These are phyloP conservation scores for Eutolmus rufibarbis DNA, from an alignment of 2,888 invertebrate genomes.

Conservation along the genomic window DNA sequence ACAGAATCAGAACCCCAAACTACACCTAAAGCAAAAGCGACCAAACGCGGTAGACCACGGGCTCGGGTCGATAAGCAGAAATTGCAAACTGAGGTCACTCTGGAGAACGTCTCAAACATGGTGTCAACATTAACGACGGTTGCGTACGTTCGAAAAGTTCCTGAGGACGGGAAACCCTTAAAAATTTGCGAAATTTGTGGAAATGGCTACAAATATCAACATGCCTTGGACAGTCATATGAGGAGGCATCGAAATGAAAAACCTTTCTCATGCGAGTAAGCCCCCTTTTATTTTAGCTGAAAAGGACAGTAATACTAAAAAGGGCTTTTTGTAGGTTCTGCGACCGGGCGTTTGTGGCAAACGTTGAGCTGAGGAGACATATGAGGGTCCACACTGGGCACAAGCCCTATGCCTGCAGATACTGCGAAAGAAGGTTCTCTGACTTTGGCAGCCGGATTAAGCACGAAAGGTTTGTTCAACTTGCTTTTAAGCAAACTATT, in stretches of 20 bases:
- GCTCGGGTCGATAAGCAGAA: neutral
- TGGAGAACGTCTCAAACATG: conserved; percentile 8
- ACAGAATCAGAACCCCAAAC: neutral
- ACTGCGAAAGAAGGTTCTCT: conserved; percentile 60
- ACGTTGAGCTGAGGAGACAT: conserved; percentile 60
- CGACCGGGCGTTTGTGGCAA: conserved; percentile 60
- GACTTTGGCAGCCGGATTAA: conserved; percentile 63
- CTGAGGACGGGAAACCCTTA: conserved; percentile 50
- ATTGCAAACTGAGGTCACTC: conserved; percentile 7
- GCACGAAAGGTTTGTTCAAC: conserved; percentile 56
- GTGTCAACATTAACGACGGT: neutral
- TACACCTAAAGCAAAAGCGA: neutral
- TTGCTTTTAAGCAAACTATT: too few relatives aligned
- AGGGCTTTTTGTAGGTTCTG: conserved; percentile 56
- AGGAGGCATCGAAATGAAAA: conserved; percentile 59
- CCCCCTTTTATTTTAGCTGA: neutral
- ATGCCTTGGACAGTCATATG: conserved; percentile 61
- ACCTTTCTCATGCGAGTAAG: conserved; percentile 44
- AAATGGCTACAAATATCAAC: conserved; percentile 61
- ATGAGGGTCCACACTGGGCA: conserved; percentile 62
- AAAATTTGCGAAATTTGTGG: conserved; percentile 62
- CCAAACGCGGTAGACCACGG: conserved; percentile 4
- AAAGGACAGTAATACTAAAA: neutral
- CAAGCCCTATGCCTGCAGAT: conserved; percentile 60
- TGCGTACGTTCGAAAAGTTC: conserved; percentile 1